These are phyloP conservation scores for Clarias macrocephalus DNA, from an alignment of 2,113 vertebrate species.

Conservation along the genomic window DNA sequence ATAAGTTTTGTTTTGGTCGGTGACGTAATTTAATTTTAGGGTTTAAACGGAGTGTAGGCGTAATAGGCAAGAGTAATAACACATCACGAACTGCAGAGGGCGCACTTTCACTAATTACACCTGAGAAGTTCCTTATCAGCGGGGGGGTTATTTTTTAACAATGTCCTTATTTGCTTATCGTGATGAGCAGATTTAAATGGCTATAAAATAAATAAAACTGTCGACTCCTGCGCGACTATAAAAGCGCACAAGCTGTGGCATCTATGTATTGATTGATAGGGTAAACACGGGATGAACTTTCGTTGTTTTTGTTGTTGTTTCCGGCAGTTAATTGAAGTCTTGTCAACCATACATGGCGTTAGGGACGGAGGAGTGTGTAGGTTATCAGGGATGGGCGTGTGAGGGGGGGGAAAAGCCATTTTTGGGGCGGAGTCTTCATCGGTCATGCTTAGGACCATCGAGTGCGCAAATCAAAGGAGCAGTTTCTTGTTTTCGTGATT, in stretches of 20 bases:
- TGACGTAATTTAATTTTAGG: background rate
- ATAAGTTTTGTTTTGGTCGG: background rate
- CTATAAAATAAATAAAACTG: background rate
- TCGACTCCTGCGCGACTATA: background rate
- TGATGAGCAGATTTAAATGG: background rate
- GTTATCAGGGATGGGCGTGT: background rate
- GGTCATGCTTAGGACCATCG: conserved; percentile 5
- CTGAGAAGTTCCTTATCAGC: background rate
- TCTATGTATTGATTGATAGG: background rate
- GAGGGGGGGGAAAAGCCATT: background rate
- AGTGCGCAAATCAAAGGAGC: background rate
- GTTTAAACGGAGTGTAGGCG: background rate
- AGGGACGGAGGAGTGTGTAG: background rate
- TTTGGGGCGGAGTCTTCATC: background rate
- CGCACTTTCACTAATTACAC: background rate
- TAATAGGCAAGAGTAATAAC: too few relatives aligned
- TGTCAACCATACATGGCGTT: background rate
- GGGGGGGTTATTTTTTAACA: too few relatives aligned
- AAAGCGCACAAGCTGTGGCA: background rate
- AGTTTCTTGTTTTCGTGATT: background rate
- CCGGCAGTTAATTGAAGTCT: background rate
- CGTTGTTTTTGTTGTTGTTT: background rate
- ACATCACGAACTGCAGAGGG: background rate
- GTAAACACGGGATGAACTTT: background rate
- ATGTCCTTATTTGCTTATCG: background rate